phyloP scores from a whole-genome alignment of 2,113 vertebrate genomes.

The Sturnus vulgaris region DNA sequence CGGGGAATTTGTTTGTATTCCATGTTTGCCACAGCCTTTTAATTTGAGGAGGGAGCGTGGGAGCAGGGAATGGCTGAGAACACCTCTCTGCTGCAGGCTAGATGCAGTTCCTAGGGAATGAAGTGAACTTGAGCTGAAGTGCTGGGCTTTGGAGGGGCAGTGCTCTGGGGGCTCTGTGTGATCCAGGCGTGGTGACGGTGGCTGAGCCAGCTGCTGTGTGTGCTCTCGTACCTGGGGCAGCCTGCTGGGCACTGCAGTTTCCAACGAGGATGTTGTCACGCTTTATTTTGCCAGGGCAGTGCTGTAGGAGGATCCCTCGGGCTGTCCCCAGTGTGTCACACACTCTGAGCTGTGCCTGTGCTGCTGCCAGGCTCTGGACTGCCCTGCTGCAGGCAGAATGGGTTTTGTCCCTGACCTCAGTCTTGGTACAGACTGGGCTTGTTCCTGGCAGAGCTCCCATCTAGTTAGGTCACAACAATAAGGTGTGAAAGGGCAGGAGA shows the following conservation, averaged over 20 bases:
- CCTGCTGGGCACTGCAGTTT: neutral
- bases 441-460: neutral
- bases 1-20: constrained; percentile 55
- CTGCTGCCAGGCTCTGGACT: neutral
- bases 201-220: neutral
- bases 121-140: neutral
- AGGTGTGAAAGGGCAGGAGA: neutral
- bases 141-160: neutral
- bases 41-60: constrained; percentile 58
- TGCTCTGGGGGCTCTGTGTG: neutral
- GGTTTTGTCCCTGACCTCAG: neutral
- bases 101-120: neutral
- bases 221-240: neutral
- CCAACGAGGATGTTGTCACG: neutral
- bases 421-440: neutral
- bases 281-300: neutral
- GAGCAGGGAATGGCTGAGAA: constrained; percentile 21
- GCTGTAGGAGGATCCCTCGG: neutral
- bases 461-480: neutral
- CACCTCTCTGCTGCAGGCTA: neutral
- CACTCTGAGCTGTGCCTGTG: neutral
- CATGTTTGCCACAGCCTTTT: constrained; percentile 28
- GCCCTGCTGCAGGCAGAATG: neutral
- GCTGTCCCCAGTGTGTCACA: neutral
- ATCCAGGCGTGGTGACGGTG: neutral